phyloP scores from a whole-genome alignment of 2,797 vertebrate genomes.

The Brachyalestes nurse region DNA sequence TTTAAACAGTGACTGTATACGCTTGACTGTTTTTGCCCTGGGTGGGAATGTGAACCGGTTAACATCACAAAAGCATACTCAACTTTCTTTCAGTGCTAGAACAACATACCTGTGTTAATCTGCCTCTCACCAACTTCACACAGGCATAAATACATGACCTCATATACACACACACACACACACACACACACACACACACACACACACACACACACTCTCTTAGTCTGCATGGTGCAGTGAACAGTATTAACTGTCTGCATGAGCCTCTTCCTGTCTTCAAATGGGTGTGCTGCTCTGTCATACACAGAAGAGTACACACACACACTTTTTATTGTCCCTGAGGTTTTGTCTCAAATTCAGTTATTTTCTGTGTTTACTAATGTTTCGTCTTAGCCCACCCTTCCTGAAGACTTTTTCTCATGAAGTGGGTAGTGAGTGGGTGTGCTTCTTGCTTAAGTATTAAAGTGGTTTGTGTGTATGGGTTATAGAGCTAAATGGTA shows the following conservation, averaged over 20 bases:
- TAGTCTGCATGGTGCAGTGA: slow-evolving; percentile 29
- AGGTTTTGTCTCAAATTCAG: not conserved
- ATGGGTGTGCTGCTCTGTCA: slow-evolving; percentile 25
- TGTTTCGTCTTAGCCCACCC: not conserved
- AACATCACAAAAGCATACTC: too few relatives aligned
- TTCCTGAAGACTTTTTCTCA: not conserved
- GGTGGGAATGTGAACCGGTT: too few relatives aligned
- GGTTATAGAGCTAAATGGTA: not conserved
- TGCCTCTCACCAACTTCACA: too few relatives aligned
- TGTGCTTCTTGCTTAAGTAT: not conserved
- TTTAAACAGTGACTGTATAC: too few relatives aligned
- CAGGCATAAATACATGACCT: too few relatives aligned
- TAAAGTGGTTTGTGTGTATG: not conserved
- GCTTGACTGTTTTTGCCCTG: too few relatives aligned
- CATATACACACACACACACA: too few relatives aligned
- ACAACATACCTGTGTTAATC: too few relatives aligned
- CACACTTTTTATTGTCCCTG: not conserved
- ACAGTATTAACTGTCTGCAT: slow-evolving; percentile 37
- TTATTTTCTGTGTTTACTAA: not conserved
- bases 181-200: too few relatives aligned
- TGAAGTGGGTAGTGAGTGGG: not conserved
- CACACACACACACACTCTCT: too few relatives aligned
- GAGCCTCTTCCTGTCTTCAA: slow-evolving; percentile 27
- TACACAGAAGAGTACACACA: slow-evolving; percentile 2
- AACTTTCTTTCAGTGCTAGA: too few relatives aligned